Conservation (phyloP, 2,113 vertebrate genomes). For the Phasianus colchicus region DNA sequence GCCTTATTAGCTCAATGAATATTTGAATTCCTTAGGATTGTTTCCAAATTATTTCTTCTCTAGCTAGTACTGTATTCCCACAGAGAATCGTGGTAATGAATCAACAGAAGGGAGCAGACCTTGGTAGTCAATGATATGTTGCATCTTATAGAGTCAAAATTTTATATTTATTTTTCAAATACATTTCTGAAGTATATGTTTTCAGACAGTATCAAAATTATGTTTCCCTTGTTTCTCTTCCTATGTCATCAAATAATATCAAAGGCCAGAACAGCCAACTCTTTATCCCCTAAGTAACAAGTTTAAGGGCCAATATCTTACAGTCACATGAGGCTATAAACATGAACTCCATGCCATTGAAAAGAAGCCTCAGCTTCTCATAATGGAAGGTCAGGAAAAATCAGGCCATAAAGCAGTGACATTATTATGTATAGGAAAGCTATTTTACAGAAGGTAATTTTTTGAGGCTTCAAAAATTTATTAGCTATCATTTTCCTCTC, state of each 20-base stretch:
- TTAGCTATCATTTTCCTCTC: constrained; percentile 42
- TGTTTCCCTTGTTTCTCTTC: neutral
- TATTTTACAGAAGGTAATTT: constrained; percentile 64
- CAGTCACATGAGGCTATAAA: neutral
- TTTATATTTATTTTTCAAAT: neutral
- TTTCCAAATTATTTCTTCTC: neutral
- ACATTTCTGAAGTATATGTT: neutral
- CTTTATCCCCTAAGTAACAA: neutral
- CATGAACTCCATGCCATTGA: neutral
- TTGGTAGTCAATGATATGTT: neutral
- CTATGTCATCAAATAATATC: neutral
- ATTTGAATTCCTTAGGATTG: neutral
- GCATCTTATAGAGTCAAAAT: neutral
- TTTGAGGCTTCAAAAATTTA: constrained; percentile 61
- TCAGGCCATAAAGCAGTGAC: constrained; percentile 40
- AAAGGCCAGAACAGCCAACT: neutral
- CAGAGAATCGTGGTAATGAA: neutral
- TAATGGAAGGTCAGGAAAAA: constrained; percentile 56
- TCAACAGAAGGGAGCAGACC: neutral
- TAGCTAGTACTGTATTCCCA: neutral
- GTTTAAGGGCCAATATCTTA: constrained; percentile 33
- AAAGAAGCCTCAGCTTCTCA: neutral
- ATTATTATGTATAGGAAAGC: constrained; percentile 62
- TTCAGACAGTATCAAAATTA: neutral
- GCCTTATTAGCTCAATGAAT: neutral